Conservation (phyloP, 2,888 invertebrate genomes). For the Chalcosyrphus nemorum region DNA sequence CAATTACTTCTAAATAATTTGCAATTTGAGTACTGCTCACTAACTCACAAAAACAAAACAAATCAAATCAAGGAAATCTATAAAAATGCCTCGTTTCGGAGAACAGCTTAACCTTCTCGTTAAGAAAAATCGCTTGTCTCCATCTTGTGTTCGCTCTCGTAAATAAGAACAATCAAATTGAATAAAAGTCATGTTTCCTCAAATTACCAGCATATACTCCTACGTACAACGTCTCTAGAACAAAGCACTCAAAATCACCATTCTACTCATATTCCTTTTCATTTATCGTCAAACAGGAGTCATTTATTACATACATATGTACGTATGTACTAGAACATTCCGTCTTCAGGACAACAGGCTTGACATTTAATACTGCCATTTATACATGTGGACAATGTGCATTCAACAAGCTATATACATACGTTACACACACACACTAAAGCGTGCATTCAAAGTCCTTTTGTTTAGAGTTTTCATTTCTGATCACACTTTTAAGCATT, state of each 20-base stretch:
- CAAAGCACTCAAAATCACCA: slow-evolving; percentile 7
- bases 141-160: not conserved
- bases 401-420: not conserved
- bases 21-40: too few species aligned
- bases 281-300: slow-evolving; percentile 15
- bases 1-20: too few species aligned
- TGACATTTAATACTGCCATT: not conserved
- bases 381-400: not conserved
- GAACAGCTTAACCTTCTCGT: too few species aligned
- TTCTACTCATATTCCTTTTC: slow-evolving; percentile 12
- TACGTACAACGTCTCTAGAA: too few species aligned
- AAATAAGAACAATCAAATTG: slow-evolving; percentile 10
- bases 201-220: too few species aligned
- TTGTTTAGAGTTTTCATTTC: slow-evolving; percentile 7
- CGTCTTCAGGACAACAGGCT: not conserved
- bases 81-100: too few species aligned
- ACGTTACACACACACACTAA: not conserved
- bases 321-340: not conserved
- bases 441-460: slow-evolving; percentile 9
- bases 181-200: slow-evolving; percentile 31
- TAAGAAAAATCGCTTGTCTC: too few species aligned
- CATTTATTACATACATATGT: slow-evolving; percentile 3
- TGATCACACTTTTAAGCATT: not conserved
- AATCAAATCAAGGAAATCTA: too few species aligned
- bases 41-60: too few species aligned